Evolutionary conservation across 1,140 invertebrate genomes (phyloP).

Genomic region (Lordiphosa stackelbergi): DNA sequence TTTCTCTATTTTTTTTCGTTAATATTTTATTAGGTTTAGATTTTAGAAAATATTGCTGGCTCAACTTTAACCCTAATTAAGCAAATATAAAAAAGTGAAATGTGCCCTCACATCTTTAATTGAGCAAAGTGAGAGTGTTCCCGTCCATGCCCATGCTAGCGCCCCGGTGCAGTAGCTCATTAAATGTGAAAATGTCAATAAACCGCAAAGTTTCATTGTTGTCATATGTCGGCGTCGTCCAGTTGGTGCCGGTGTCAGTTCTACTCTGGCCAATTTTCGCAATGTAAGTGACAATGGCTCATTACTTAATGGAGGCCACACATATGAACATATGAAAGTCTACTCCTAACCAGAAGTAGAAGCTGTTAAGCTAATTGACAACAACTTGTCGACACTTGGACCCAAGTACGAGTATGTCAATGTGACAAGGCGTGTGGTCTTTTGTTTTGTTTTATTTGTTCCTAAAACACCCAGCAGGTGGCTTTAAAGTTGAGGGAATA

Average conservation of each 20-base stretch:
- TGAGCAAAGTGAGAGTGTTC: conserved; percentile 13
- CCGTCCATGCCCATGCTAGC: conserved; percentile 33
- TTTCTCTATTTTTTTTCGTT: too few relatives aligned
- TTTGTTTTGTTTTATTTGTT: conserved; percentile 32
- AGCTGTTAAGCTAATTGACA: conserved; percentile 71
- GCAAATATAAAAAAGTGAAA: conserved; percentile 44
- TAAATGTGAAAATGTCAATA: conserved; percentile 70
- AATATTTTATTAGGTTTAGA: too few relatives aligned
- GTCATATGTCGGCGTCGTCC: conserved; percentile 5
- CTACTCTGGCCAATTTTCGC: conserved; percentile 25
- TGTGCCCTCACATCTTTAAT: conserved; percentile 18
- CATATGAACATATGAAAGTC: conserved; percentile 35
- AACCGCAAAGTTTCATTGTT: conserved; percentile 27
- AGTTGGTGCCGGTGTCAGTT: conserved; percentile 14
- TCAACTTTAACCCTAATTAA: too few relatives aligned
- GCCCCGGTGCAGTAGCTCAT: conserved; percentile 44
- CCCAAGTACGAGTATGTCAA: conserved; percentile 46
- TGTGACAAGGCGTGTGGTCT: conserved; percentile 32
- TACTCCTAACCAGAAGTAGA: conserved; percentile 48
- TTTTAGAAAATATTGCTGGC: too few relatives aligned
- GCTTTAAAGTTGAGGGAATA: conserved; percentile 43
- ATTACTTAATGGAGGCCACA: conserved; percentile 61
- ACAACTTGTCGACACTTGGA: conserved; percentile 50
- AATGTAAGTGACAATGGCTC: conserved; percentile 53
- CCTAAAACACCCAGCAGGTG: conserved; percentile 51